These are phyloP conservation scores for Plodia interpunctella DNA, from an alignment of 1,140 invertebrate species.

Conservation along the genomic window DNA sequence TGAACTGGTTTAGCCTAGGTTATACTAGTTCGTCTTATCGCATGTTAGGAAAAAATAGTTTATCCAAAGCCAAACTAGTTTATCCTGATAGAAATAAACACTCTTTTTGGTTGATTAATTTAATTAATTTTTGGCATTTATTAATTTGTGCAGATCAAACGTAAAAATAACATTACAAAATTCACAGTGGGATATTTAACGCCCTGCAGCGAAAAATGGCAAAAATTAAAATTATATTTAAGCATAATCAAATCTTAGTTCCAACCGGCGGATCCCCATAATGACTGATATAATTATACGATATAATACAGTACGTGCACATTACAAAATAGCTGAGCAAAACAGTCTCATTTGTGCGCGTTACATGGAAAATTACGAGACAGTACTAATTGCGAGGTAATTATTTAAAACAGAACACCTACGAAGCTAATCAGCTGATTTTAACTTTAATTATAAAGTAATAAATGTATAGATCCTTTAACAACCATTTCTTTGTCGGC, in stretches of 20 bases:
- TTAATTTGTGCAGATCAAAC: too few relatives aligned
- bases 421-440: neutral
- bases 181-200: too few relatives aligned
- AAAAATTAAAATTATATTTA: neutral
- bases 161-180: too few relatives aligned
- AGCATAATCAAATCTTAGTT: neutral
- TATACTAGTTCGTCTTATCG: too few relatives aligned
- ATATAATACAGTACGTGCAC: neutral
- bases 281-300: slow-evolving; percentile 9
- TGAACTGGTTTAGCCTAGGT: too few relatives aligned
- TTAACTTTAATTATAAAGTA: slow-evolving; percentile 8
- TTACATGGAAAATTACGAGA: slow-evolving; percentile 11
- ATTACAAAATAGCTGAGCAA: slow-evolving; percentile 9
- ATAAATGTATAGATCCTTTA: neutral
- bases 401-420: slow-evolving; percentile 8
- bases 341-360: slow-evolving; percentile 9
- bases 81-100: too few relatives aligned
- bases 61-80: too few relatives aligned
- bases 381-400: slow-evolving; percentile 7
- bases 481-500: neutral
- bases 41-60: too few relatives aligned
- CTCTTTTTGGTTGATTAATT: too few relatives aligned
- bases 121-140: too few relatives aligned
- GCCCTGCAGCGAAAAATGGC: too few relatives aligned
- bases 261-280: neutral